Evolutionary conservation across 2,888 invertebrate species (phyloP).

Genomic region (Pammene aurita): DNA sequence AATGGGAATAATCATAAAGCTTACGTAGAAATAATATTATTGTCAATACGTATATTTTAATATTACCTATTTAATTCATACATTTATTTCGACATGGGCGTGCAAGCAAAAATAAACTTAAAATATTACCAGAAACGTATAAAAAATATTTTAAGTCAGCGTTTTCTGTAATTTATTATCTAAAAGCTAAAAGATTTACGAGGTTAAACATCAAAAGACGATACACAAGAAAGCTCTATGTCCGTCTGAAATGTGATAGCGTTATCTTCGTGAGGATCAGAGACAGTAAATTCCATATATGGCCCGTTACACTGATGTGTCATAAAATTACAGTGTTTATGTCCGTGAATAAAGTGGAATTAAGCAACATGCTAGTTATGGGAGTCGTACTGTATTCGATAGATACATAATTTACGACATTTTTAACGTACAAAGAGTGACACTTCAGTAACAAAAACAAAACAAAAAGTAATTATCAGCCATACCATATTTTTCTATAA

Average conservation of each 20-base stretch:
- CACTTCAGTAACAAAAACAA: background rate
- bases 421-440: background rate
- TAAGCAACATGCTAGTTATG: background rate
- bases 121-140: background rate
- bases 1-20: background rate
- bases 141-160: background rate
- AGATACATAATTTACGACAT: background rate
- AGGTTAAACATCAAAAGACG: constrained; percentile 31
- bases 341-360: constrained; percentile 9
- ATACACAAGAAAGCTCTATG: constrained; percentile 28
- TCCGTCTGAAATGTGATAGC: constrained; percentile 39
- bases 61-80: no score
- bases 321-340: constrained; percentile 31
- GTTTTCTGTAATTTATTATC: constrained; percentile 25
- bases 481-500: constrained; percentile 17
- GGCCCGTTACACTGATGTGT: constrained; percentile 24
- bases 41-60: no score
- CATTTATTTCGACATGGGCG: no score
- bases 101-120: background rate
- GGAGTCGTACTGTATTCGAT: background rate
- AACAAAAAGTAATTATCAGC: constrained; percentile 30
- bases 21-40: no score
- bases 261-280: constrained; percentile 31
- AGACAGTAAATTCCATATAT: constrained; percentile 26
- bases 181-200: constrained; percentile 25